Conservation (phyloP, 2,113 vertebrate genomes). For the Aleadryas rufinucha region DNA sequence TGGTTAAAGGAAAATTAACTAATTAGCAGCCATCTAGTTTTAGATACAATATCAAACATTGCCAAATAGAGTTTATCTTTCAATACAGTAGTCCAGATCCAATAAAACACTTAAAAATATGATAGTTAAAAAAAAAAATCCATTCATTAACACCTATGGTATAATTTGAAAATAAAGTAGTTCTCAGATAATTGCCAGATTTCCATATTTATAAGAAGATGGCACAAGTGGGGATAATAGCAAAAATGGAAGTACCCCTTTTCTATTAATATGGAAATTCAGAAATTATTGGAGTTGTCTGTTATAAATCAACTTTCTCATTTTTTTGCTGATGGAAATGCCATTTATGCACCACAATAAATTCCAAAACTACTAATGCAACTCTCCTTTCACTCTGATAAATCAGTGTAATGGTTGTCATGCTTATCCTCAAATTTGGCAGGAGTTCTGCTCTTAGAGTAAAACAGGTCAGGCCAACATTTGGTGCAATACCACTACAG, state of each 20-base stretch:
- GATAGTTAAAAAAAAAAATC: not conserved
- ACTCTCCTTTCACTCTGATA: not conserved
- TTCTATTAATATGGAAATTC: constrained; percentile 66
- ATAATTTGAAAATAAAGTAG: constrained; percentile 28
- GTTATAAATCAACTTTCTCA: constrained; percentile 34
- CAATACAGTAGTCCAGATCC: not conserved
- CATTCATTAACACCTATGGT: not conserved
- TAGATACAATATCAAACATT: not conserved
- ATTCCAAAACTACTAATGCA: constrained; percentile 25
- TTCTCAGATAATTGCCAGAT: constrained; percentile 46
- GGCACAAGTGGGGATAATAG: constrained; percentile 49
- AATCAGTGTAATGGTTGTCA: constrained; percentile 16
- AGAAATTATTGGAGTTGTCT: constrained; percentile 49
- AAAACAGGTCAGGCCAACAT: not conserved
- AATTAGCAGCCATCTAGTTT: not conserved
- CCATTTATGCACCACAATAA: constrained; percentile 26
- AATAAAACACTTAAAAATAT: not conserved
- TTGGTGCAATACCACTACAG: not conserved
- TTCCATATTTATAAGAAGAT: constrained; percentile 64
- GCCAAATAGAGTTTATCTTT: not conserved
- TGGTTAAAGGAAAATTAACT: not conserved
- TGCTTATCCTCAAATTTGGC: not conserved
- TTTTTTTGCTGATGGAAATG: constrained; percentile 47
- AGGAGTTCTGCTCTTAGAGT: not conserved
- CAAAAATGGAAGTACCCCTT: constrained; percentile 39